Evolutionary conservation across 2,888 invertebrate genomes (phyloP).

Genomic region (Pristionchus exspectatus): DNA sequence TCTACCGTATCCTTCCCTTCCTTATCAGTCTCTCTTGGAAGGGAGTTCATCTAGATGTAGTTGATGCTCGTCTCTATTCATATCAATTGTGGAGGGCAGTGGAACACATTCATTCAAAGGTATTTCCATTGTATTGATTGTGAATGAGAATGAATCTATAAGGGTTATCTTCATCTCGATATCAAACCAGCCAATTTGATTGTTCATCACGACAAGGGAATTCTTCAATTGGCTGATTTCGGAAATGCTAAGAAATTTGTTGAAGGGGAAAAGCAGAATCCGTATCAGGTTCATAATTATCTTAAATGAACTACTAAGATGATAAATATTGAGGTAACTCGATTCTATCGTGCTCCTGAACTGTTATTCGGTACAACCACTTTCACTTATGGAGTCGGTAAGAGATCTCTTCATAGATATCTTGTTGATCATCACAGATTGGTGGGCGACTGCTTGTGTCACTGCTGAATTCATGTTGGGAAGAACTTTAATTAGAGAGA

Average conservation of each 20-base stretch:
- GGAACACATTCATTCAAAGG: slow-evolving; percentile 62
- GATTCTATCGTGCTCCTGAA: slow-evolving; percentile 75
- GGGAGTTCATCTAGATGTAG: slow-evolving; percentile 23
- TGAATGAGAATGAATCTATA: neutral
- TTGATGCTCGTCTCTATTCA: slow-evolving; percentile 62
- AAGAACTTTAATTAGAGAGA: slow-evolving; percentile 64
- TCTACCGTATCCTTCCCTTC: slow-evolving; percentile 57
- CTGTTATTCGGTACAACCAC: slow-evolving; percentile 69
- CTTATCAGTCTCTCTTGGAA: neutral
- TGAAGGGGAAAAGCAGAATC: slow-evolving; percentile 55
- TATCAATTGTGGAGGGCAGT: slow-evolving; percentile 70
- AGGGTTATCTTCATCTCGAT: slow-evolving; percentile 68
- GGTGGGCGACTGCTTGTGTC: slow-evolving; percentile 74
- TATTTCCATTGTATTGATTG: neutral
- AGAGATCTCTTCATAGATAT: neutral
- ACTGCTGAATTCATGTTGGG: slow-evolving; percentile 66
- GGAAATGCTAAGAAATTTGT: slow-evolving; percentile 69
- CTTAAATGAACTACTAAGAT: no score
- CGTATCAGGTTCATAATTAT: slow-evolving; percentile 65
- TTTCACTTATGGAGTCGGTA: slow-evolving; percentile 62
- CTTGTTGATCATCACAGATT: slow-evolving; percentile 57
- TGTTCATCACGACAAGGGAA: slow-evolving; percentile 61
- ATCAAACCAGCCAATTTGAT: slow-evolving; percentile 73
- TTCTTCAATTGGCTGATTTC: slow-evolving; percentile 71
- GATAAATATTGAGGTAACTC: slow-evolving; percentile 63